phyloP scores from a whole-genome alignment of 2,797 vertebrate genomes.

The Acipenser oxyrinchus region DNA sequence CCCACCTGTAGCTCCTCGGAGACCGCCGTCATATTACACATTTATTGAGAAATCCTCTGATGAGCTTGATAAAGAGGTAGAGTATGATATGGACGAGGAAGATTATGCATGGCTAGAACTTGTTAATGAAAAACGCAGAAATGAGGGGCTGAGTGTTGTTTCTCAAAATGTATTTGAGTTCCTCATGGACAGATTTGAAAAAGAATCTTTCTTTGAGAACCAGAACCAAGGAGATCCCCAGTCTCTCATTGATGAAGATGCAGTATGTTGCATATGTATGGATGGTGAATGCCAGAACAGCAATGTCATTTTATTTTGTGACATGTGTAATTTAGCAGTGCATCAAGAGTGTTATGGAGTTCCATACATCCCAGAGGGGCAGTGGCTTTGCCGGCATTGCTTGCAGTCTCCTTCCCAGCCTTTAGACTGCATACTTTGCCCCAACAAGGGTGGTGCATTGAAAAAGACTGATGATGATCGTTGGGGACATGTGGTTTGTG shows the following conservation, averaged over 20 bases:
- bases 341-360: constrained; percentile 98
- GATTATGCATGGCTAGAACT: constrained; percentile 94
- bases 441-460: constrained; percentile 90
- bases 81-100: constrained; percentile 98
- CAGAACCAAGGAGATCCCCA: constrained; percentile 81
- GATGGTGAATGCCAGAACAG: constrained; percentile 91
- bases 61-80: constrained; percentile 90
- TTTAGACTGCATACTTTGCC: constrained; percentile 86
- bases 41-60: constrained; percentile 83
- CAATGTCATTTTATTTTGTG: constrained; percentile 92
- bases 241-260: constrained; percentile 82
- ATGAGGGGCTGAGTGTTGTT: constrained; percentile 80
- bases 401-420: constrained; percentile 77
- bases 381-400: constrained; percentile 95
- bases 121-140: constrained; percentile 79
- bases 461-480: constrained; percentile 93
- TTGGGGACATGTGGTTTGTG: constrained; percentile 95
- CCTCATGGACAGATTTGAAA: constrained; percentile 91
- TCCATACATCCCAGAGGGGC: constrained; percentile 93
- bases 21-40: constrained; percentile 74
- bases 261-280: constrained; percentile 92
- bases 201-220: constrained; percentile 83
- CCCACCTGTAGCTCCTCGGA: constrained; percentile 77
- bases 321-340: constrained; percentile 88
- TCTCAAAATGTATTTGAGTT: constrained; percentile 93